These are phyloP conservation scores for Pipa parva DNA, from an alignment of 2,113 vertebrate genomes.

Conservation along the genomic window DNA sequence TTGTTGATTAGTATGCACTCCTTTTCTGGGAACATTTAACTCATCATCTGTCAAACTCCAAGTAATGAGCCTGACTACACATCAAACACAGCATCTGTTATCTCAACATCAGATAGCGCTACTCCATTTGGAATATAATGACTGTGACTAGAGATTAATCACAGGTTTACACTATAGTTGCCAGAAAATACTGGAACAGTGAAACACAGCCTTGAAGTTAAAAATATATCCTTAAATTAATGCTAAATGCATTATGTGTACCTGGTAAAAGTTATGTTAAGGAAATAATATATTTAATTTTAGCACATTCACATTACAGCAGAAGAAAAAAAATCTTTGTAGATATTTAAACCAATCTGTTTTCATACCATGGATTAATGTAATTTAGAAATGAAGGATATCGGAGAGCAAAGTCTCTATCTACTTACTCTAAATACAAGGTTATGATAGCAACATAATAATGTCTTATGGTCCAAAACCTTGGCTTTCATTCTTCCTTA, in stretches of 20 bases:
- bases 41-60: slow-evolving; percentile 14
- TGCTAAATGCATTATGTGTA: not conserved
- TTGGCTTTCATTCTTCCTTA: too few relatives aligned
- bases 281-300: too few relatives aligned
- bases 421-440: too few relatives aligned
- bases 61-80: slow-evolving; percentile 13
- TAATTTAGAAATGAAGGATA: too few relatives aligned
- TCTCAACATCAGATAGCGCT: not conserved
- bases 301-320: too few relatives aligned
- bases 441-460: too few relatives aligned
- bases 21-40: slow-evolving; percentile 5
- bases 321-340: too few relatives aligned
- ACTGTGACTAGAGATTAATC: slow-evolving; percentile 13
- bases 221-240: not conserved
- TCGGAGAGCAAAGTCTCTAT: too few relatives aligned
- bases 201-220: not conserved
- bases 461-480: too few relatives aligned
- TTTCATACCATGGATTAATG: too few relatives aligned
- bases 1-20: not conserved
- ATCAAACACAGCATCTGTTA: slow-evolving; percentile 19
- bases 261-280: not conserved
- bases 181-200: not conserved
- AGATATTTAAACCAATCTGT: too few relatives aligned
- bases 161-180: slow-evolving; percentile 7
- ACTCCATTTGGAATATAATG: slow-evolving; percentile 17